Base-by-base conservation (phyloP, 2,113 vertebrate genomes). In the Heliornis fulica region DNA sequence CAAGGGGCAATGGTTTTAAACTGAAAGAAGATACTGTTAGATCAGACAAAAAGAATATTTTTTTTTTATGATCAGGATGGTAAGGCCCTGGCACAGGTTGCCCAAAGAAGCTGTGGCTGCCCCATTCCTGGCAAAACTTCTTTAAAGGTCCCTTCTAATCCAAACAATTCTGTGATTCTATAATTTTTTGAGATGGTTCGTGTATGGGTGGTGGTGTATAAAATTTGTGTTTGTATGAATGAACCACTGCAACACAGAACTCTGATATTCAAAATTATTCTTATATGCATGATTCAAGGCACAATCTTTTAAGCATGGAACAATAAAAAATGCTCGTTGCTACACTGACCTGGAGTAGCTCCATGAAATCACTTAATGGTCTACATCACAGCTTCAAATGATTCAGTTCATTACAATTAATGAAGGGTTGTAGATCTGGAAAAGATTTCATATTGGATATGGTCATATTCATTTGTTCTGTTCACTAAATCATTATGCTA, bases 361-460 rank as follows among this genome's bases (percentile, higher is more conserved):
- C 92, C 59, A 96, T 53, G 94, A 96, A 96, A 97, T 96, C 63
- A 89, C 72, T 94, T 95, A 92, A 95, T 95, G 48, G 41, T 93
- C 61, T 88, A 79, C 53, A 95, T 87, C 57, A 90, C n/a, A 81
- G 40, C 22, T 96, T 87, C 74, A 92, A 94, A 95, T 97, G 32
- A 93, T 96, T 96, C 85, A 91, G 59, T 96, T 97, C 75, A 96
- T 96, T 97, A 94, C 13, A 92, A 71, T 95, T 96, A 97, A 97
- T 96, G 91, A 97, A 91, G 64, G 54, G 60, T 94, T 50, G 81
- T 91, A 71, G 57, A 93, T 90, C 41, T 92, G 87, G 75, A 94
- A 92, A 98, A 88, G 31, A 88, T 89, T 96, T 97, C 45, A 48
- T 64, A 92, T 87, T 91, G 74, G 72, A 86, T 94, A 48, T 94